Evolutionary conservation across 2,888 invertebrate species (phyloP).

Genomic region (Phyto melanocephala): DNA sequence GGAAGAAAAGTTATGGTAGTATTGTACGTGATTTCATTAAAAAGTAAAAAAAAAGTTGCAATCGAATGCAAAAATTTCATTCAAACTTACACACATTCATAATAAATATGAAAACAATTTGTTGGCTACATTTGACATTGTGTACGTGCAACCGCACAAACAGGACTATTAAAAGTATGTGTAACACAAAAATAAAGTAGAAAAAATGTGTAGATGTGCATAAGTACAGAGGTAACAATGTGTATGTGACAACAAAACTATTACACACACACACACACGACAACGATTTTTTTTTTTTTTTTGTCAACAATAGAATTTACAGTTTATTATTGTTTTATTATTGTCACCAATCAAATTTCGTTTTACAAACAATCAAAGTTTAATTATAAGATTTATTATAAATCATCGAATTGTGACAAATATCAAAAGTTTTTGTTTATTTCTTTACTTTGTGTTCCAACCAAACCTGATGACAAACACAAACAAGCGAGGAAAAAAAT

Average conservation of each 20-base stretch:
- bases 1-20: slow-evolving; percentile 55
- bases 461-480: neutral
- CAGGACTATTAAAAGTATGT: slow-evolving; percentile 57
- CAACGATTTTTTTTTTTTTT: slow-evolving; percentile 18
- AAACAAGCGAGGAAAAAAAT: neutral
- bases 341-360: slow-evolving; percentile 61
- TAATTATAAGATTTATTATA: slow-evolving; percentile 61
- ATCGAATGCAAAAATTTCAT: slow-evolving; percentile 65
- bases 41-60: slow-evolving; percentile 56
- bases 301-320: slow-evolving; percentile 56
- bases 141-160: slow-evolving; percentile 65
- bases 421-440: neutral
- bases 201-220: neutral
- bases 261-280: neutral
- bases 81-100: slow-evolving; percentile 47
- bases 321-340: slow-evolving; percentile 61
- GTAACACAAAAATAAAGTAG: neutral
- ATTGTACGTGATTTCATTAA: slow-evolving; percentile 66
- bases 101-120: slow-evolving; percentile 60
- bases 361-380: slow-evolving; percentile 62
- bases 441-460: slow-evolving; percentile 18
- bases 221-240: neutral
- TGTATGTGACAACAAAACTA: neutral
- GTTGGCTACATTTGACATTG: slow-evolving; percentile 58
- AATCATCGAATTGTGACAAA: slow-evolving; percentile 39